phyloP scores from a whole-genome alignment of 2,113 vertebrate species.

The Choloepus hoffmanni region DNA sequence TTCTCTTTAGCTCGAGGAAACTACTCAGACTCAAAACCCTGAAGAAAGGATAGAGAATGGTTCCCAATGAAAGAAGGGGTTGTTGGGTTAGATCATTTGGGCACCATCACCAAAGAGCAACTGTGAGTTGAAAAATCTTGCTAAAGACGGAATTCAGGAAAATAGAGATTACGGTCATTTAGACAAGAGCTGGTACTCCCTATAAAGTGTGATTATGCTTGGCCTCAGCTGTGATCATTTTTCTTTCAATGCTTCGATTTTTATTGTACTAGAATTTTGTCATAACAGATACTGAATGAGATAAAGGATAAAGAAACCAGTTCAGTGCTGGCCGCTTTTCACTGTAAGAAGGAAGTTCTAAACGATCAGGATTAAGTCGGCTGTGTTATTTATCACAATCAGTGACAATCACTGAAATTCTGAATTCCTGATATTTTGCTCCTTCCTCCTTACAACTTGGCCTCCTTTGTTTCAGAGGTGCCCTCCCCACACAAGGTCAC shows the following conservation, averaged over 20 bases:
- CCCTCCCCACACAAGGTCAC: not conserved
- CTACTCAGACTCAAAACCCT: not conserved
- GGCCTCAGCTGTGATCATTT: not conserved
- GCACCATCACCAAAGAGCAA: not conserved
- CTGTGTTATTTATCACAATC: not conserved
- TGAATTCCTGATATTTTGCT: not conserved
- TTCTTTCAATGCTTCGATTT: not conserved
- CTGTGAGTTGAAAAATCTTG: not conserved
- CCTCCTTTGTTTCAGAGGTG: not conserved
- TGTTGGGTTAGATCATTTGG: not conserved
- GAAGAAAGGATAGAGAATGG: no score
- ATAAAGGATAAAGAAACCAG: not conserved
- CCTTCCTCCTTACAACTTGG: not conserved
- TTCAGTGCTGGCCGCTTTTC: not conserved
- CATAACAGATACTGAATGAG: not conserved
- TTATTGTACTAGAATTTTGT: not conserved
- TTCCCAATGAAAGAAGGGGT: not conserved
- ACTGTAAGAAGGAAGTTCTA: not conserved
- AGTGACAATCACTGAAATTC: not conserved
- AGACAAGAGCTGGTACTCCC: not conserved
- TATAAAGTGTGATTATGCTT: not conserved
- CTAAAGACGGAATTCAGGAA: slow-evolving; percentile 8
- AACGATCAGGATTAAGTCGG: not conserved
- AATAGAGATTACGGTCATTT: not conserved
- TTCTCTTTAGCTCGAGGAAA: not conserved